Evolutionary conservation across 2,888 invertebrate species (phyloP).

Genomic region (Patella caerulea): DNA sequence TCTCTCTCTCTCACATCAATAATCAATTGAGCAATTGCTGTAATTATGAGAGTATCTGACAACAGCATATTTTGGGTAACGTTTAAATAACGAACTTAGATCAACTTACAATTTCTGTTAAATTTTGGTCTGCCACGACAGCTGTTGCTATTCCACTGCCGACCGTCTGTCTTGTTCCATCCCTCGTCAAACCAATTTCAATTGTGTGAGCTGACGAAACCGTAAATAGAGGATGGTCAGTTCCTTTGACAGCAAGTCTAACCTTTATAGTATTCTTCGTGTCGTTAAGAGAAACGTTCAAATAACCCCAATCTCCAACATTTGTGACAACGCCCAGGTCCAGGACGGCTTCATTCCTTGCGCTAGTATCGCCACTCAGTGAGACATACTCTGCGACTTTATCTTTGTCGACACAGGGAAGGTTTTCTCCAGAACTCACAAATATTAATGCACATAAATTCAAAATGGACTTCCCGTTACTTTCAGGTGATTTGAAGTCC

Average conservation of each 20-base stretch:
- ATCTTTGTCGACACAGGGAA: constrained; percentile 44
- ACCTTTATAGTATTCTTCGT: constrained; percentile 32
- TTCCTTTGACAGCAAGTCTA: constrained; percentile 42
- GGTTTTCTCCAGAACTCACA: constrained; percentile 37
- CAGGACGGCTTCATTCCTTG: constrained; percentile 48
- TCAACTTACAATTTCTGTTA: too few relatives aligned
- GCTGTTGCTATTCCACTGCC: too few relatives aligned
- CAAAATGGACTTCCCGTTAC: constrained; percentile 34
- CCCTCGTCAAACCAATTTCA: constrained; percentile 23
- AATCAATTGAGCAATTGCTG: too few relatives aligned
- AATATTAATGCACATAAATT: constrained; percentile 42
- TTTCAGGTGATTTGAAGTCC: constrained; percentile 45
- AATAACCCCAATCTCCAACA: constrained; percentile 33
- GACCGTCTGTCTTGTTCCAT: too few relatives aligned
- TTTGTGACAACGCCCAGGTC: constrained; percentile 52
- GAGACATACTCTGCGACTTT: constrained; percentile 35
- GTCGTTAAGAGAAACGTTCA: constrained; percentile 18
- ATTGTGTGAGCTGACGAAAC: constrained; percentile 33
- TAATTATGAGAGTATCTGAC: too few relatives aligned
- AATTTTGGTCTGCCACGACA: too few relatives aligned
- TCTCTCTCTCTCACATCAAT: too few relatives aligned
- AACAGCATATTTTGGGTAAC: too few relatives aligned
- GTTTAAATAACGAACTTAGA: too few relatives aligned
- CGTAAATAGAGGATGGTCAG: constrained; percentile 33
- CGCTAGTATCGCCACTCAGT: constrained; percentile 13